phyloP scores from a whole-genome alignment of 2,888 invertebrate species.

The Calliphora vomitoria region DNA sequence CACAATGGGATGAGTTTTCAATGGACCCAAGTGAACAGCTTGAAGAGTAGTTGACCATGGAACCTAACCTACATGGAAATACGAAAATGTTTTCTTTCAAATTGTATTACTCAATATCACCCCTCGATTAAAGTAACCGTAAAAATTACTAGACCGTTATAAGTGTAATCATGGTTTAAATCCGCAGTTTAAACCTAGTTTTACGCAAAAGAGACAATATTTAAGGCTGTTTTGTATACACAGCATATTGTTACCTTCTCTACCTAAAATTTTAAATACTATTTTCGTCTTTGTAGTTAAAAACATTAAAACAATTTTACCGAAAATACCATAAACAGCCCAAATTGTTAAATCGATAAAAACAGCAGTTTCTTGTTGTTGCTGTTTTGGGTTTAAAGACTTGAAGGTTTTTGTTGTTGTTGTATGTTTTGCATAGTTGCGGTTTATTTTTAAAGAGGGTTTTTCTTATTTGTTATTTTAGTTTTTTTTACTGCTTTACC shows the following conservation, averaged over 20 bases:
- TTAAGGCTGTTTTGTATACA: too few species aligned
- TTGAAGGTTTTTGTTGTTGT: constrained; percentile 57
- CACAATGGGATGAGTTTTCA: too few species aligned
- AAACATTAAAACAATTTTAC: constrained; percentile 63
- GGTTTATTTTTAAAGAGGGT: constrained; percentile 74
- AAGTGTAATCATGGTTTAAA: too few species aligned
- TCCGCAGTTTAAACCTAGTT: too few species aligned
- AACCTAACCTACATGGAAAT: too few species aligned
- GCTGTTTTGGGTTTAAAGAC: constrained; percentile 27
- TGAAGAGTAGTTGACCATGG: too few species aligned
- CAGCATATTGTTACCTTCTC: not conserved
- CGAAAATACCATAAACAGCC: constrained; percentile 74
- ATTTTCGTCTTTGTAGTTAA: constrained; percentile 7
- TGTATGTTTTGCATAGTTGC: constrained; percentile 73
- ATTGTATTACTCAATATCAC: too few species aligned
- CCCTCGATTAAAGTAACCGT: too few species aligned
- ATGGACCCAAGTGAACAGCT: too few species aligned
- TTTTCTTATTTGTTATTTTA: constrained; percentile 73
- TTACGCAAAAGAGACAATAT: too few species aligned
- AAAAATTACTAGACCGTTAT: too few species aligned
- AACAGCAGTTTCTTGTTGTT: constrained; percentile 28
- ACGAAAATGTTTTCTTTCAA: too few species aligned
- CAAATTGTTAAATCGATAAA: constrained; percentile 71
- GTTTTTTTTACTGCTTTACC: constrained; percentile 14
- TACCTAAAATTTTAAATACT: constrained; percentile 3